Evolutionary conservation across 2,888 invertebrate genomes (phyloP), one percentile per base, ranked within the genome.

Genomic region (Tuta absoluta): DNA sequence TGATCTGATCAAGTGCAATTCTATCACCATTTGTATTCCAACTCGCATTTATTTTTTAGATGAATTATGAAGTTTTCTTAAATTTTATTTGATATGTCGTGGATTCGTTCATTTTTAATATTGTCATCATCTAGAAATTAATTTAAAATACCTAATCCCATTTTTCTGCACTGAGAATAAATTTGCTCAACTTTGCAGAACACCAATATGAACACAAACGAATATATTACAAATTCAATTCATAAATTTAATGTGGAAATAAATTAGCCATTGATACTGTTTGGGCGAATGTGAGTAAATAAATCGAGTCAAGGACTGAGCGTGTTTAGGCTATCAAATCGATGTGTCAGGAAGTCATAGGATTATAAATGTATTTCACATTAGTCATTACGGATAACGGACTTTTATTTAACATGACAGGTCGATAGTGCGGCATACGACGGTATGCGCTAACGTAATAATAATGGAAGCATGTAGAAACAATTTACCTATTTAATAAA

Each of bases 401-500:
- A 74, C 73, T 65, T 68, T 61, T 51, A 64, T 64, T 66, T 74
- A 72, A 79, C 81, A 80, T 80, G 81, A 82, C 80, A 81, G 79
- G 76, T 79, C 75, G 71, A 71, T 74, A 74, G 71, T 68, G 72
- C 71, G 71, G 74, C 72, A 73, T 67, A 68, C 64, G 73, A 69
- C 74, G 78, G 75, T 79, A 78, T 74, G 72, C 67, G 73, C 75
- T 76, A 77, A 79, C 72, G 76, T 82, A 82, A 82, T 71, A 33
- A 75, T 82, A 81, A 82, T 77, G 80, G 76, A 45, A 81, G 83
- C 84, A 82, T 86, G 84, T 88, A 88, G 89, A 83, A 81, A 86
- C 84, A 89, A 89, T 88, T 87, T 81, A 85, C 83, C 81, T 87
- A 87, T 86, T 85, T 85, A 87, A 87, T 86, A 76, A 85, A 85